These are phyloP conservation scores for Grus americana DNA, from an alignment of 2,113 vertebrate genomes.

Conservation along the genomic window DNA sequence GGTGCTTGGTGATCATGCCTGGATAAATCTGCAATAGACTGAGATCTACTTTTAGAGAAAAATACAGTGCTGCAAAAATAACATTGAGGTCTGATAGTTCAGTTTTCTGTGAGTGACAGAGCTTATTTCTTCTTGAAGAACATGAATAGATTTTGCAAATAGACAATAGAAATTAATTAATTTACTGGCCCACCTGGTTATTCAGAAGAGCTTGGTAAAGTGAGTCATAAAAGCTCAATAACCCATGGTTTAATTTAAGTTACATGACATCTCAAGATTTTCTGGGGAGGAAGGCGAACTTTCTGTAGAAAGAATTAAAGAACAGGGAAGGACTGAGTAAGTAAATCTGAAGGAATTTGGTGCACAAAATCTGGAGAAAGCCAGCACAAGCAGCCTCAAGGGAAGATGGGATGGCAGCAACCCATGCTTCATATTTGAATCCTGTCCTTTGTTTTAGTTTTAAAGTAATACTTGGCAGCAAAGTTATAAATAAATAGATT, in stretches of 20 bases:
- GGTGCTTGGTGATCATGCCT: background rate
- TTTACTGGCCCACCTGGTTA: constrained; percentile 13
- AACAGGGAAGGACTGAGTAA: background rate
- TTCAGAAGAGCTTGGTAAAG: background rate
- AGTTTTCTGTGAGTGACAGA: background rate
- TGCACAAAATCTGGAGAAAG: background rate
- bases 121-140: background rate
- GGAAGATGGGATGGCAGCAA: background rate
- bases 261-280: background rate
- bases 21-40: background rate
- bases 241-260: background rate
- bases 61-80: background rate
- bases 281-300: background rate
- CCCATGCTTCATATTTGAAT: background rate
- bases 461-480: background rate
- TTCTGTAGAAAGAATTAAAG: background rate
- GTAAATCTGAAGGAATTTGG: background rate
- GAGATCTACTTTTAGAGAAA: background rate
- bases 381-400: background rate
- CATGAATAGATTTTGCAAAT: constrained; percentile 10
- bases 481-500: background rate
- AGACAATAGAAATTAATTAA: constrained; percentile 43
- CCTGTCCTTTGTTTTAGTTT: background rate
- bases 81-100: background rate
- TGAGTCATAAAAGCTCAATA: constrained; percentile 26